phyloP scores from a whole-genome alignment of 2,797 vertebrate genomes.

The Cottoperca gobio region DNA sequence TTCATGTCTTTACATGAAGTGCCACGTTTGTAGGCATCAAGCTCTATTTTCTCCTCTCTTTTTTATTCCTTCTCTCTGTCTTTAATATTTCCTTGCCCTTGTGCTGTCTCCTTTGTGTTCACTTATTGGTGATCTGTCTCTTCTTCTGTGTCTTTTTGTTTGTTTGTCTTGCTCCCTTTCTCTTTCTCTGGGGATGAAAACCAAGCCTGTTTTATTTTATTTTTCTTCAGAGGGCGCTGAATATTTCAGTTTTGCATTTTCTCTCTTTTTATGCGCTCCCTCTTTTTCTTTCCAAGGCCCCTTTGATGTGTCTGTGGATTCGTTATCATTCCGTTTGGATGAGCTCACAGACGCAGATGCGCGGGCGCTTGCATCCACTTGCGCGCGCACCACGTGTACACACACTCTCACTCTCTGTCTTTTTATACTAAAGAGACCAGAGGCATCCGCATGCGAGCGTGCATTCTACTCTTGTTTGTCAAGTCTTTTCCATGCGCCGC shows the following conservation, averaged over 20 bases:
- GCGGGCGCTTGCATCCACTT: slow-evolving; percentile 49
- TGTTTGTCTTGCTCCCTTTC: slow-evolving; percentile 33
- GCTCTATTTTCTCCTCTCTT: slow-evolving; percentile 52
- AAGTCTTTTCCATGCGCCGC: slow-evolving; percentile 66
- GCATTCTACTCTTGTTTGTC: slow-evolving; percentile 68
- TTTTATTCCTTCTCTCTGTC: slow-evolving; percentile 64
- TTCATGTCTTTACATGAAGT: slow-evolving; percentile 37
- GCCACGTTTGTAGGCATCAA: slow-evolving; percentile 62
- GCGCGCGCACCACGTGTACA: slow-evolving; percentile 16
- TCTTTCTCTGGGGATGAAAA: slow-evolving; percentile 81
- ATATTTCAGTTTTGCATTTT: slow-evolving; percentile 94
- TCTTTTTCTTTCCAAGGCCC: slow-evolving; percentile 80
- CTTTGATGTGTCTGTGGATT: slow-evolving; percentile 96
- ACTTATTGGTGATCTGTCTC: slow-evolving; percentile 75
- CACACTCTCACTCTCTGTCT: slow-evolving; percentile 38
- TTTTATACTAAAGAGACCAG: slow-evolving; percentile 72
- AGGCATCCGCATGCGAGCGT: slow-evolving; percentile 74
- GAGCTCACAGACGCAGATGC: slow-evolving; percentile 85
- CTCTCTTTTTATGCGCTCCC: slow-evolving; percentile 80
- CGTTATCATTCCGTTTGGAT: slow-evolving; percentile 92
- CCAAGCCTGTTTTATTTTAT: slow-evolving; percentile 82
- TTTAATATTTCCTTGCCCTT: slow-evolving; percentile 73
- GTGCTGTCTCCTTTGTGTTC: slow-evolving; percentile 66
- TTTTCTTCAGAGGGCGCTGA: slow-evolving; percentile 90
- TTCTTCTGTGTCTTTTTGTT: slow-evolving; percentile 59